phyloP scores from a whole-genome alignment of 2,797 vertebrate species.

The Pyrrhura leucotis region DNA sequence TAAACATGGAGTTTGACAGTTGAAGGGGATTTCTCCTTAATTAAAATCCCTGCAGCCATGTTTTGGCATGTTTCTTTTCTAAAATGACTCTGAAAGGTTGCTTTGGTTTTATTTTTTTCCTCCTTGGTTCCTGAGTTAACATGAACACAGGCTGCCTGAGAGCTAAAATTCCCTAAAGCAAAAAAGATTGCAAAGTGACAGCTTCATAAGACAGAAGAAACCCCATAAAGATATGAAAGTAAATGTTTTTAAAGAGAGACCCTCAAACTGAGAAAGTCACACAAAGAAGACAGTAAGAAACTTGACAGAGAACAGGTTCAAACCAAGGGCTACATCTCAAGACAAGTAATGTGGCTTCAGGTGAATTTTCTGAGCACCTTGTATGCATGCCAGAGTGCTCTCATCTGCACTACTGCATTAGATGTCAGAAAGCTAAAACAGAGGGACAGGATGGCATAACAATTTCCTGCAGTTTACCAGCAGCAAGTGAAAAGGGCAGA shows the following conservation, averaged over 20 bases:
- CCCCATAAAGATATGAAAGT: background rate
- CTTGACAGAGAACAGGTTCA: background rate
- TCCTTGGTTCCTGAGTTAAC: background rate
- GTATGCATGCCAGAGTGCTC: background rate
- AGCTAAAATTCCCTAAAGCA: background rate
- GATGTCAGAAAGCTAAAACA: background rate
- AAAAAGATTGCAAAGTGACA: background rate
- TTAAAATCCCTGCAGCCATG: conserved; percentile 35
- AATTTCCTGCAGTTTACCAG: background rate
- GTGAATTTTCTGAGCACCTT: background rate
- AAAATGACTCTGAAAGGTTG: conserved; percentile 22
- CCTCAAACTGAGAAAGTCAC: background rate
- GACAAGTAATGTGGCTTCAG: background rate
- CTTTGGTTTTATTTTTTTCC: background rate
- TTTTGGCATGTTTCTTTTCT: background rate
- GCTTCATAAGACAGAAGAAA: background rate
- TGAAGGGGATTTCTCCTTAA: conserved; percentile 25
- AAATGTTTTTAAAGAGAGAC: background rate
- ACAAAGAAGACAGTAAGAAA: background rate
- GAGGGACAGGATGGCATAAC: background rate
- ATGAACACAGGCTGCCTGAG: background rate
- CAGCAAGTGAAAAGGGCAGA: background rate
- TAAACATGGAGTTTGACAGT: background rate
- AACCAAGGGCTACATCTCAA: background rate
- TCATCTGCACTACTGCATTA: background rate